Conservation (phyloP, 2,888 invertebrate genomes). For the Lapara coniferarum region DNA sequence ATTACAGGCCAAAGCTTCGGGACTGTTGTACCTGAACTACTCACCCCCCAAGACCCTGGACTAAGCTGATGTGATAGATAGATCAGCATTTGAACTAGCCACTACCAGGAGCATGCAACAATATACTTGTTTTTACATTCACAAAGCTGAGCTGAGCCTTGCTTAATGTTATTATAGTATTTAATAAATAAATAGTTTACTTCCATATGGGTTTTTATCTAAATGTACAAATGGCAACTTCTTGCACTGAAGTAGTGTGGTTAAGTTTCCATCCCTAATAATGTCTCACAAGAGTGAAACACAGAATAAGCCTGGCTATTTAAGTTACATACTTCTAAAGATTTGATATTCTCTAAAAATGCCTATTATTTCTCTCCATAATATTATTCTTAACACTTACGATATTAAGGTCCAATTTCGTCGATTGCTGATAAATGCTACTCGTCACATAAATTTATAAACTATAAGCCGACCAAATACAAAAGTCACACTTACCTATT, state of each 20-base stretch:
- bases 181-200: slow-evolving; percentile 26
- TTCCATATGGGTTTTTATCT: background rate
- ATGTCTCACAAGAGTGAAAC: too few species aligned
- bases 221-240: background rate
- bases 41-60: slow-evolving; percentile 84
- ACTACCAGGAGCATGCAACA: background rate
- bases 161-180: slow-evolving; percentile 26
- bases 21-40: slow-evolving; percentile 85
- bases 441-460: too few species aligned
- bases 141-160: slow-evolving; percentile 20
- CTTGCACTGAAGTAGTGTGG: background rate
- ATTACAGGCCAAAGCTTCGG: slow-evolving; percentile 84
- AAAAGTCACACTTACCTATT: too few species aligned
- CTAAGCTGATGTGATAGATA: slow-evolving; percentile 52
- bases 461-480: too few species aligned
- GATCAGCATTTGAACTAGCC: background rate
- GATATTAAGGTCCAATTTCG: too few species aligned
- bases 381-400: too few species aligned
- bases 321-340: too few species aligned
- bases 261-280: too few species aligned
- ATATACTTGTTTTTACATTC: background rate
- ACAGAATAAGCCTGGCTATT: too few species aligned
- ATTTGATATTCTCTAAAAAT: too few species aligned
- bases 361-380: too few species aligned
- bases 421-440: too few species aligned